These are phyloP conservation scores for Limnephilus rhombicus DNA, from an alignment of 2,888 invertebrate genomes.

Conservation along the genomic window DNA sequence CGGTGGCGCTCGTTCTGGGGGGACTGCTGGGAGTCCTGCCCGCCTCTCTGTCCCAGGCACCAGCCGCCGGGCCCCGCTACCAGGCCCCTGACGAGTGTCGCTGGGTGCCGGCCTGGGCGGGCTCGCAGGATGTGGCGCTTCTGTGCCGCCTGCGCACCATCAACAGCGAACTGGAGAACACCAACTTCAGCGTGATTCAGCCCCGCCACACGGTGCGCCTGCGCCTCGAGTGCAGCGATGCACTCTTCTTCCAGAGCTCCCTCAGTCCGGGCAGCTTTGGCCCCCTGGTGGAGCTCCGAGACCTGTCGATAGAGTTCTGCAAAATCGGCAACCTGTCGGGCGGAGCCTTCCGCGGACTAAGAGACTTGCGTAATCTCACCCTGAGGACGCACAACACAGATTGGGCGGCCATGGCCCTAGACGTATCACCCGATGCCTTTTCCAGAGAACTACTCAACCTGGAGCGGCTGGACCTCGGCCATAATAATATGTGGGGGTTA, in stretches of 20 bases:
- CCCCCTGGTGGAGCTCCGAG: slow-evolving; percentile 85
- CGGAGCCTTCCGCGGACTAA: slow-evolving; percentile 89
- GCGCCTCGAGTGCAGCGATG: slow-evolving; percentile 88
- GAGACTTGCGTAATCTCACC: slow-evolving; percentile 87
- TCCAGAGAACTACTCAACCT: slow-evolving; percentile 85
- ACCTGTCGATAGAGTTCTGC: slow-evolving; percentile 89
- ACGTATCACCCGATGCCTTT: slow-evolving; percentile 86
- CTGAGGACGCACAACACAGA: slow-evolving; percentile 90
- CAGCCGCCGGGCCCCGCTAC: slow-evolving; percentile 76
- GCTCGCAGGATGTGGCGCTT: slow-evolving; percentile 79
- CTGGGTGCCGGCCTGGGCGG: slow-evolving; percentile 85
- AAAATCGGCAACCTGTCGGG: slow-evolving; percentile 89
- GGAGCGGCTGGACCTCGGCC: slow-evolving; percentile 86
- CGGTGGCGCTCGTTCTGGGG: slow-evolving; percentile 72
- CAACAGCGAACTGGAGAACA: slow-evolving; percentile 89
- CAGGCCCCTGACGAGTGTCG: slow-evolving; percentile 90
- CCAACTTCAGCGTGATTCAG: slow-evolving; percentile 90
- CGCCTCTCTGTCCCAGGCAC: slow-evolving; percentile 73
- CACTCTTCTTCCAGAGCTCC: slow-evolving; percentile 88
- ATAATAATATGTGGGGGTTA: slow-evolving; percentile 89
- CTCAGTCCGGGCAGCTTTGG: slow-evolving; percentile 87
- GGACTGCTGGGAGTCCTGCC: slow-evolving; percentile 74
- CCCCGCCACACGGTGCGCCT: slow-evolving; percentile 88
- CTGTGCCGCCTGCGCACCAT: slow-evolving; percentile 87
- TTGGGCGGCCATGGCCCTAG: slow-evolving; percentile 89